A percentile compares a stretch with the other conserved stretches of the same genome.
Evolutionary conservation across 1,140 invertebrate genomes (phyloP).

Genomic region (Anastrepha obliqua): DNA sequence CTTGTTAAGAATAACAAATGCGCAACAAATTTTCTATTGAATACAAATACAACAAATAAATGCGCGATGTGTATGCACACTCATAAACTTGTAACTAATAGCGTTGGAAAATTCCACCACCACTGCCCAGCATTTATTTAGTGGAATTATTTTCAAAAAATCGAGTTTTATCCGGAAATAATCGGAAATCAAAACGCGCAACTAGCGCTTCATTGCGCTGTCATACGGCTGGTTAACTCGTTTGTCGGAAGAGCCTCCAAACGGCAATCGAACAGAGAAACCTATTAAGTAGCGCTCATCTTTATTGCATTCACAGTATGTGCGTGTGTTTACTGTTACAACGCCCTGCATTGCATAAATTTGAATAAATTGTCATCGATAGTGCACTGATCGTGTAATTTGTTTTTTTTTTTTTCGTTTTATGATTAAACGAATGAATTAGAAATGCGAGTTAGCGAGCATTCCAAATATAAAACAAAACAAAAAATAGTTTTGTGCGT

Average conservation of each 20-base stretch:
- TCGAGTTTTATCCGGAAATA: conserved; percentile 41
- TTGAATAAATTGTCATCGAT: conserved; percentile 17
- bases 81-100: conserved; percentile 43
- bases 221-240: conserved; percentile 1
- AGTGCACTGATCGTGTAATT: background rate
- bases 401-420: background rate
- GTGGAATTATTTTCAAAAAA: background rate
- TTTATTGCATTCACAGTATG: conserved; percentile 1
- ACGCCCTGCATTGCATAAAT: background rate
- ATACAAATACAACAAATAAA: conserved; percentile 4
- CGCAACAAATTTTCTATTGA: background rate
- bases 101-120: conserved; percentile 15
- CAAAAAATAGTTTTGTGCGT: too few relatives aligned
- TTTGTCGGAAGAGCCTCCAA: conserved; percentile 49
- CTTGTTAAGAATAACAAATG: conserved; percentile 8
- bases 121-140: background rate
- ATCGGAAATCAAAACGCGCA: conserved; percentile 12
- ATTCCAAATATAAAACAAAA: too few relatives aligned
- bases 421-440: too few relatives aligned
- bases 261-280: conserved; percentile 12
- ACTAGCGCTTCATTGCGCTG: background rate
- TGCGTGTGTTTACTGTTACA: background rate
- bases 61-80: too few relatives aligned
- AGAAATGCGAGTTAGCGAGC: too few relatives aligned
- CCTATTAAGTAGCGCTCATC: conserved; percentile 41